A percentile compares a stretch with the other conserved stretches of the same genome.
phyloP scores from a whole-genome alignment of 1,140 invertebrate genomes.

The Camponotus vicinus region DNA sequence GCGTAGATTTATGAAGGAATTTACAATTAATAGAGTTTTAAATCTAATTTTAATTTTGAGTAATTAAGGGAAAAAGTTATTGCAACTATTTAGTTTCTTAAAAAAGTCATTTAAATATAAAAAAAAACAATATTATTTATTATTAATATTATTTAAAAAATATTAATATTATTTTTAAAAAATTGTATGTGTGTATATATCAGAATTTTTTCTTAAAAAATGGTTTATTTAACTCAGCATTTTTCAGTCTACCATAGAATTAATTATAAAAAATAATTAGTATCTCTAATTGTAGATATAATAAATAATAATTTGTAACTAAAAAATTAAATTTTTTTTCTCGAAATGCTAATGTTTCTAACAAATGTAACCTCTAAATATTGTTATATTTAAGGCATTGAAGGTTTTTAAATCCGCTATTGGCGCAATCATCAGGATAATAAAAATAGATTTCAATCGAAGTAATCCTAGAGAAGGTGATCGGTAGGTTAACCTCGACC shows the following conservation, averaged over 20 bases:
- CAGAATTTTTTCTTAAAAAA: neutral
- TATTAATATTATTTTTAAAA: too few relatives aligned
- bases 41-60: neutral
- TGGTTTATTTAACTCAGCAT: neutral
- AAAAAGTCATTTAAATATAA: neutral
- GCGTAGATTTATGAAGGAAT: neutral
- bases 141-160: too few relatives aligned
- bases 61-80: neutral
- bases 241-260: neutral
- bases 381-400: neutral
- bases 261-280: neutral
- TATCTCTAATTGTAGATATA: neutral
- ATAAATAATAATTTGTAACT: neutral
- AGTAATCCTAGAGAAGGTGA: slow-evolving; percentile 47
- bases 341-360: neutral
- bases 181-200: neutral
- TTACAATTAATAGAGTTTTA: neutral
- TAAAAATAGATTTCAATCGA: neutral
- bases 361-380: neutral
- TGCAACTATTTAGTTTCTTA: neutral
- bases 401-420: neutral
- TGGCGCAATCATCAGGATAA: neutral
- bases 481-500: slow-evolving; percentile 72
- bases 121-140: neutral
- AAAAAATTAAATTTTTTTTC: neutral